phyloP scores from a whole-genome alignment of 2,797 vertebrate species.

The Syngnathus rostellatus region DNA sequence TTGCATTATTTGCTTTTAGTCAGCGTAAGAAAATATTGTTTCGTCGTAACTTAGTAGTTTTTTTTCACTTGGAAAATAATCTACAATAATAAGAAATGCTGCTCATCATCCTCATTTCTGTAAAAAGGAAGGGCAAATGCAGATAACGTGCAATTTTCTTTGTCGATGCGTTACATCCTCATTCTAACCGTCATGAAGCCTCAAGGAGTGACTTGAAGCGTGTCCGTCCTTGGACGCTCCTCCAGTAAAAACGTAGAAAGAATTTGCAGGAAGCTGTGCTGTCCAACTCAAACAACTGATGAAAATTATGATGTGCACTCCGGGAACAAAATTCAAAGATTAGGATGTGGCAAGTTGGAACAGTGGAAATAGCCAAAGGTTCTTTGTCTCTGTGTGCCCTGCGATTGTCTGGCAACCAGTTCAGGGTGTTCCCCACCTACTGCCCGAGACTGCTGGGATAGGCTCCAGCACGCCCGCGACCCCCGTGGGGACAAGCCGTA shows the following conservation, averaged over 20 bases:
- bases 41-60: no score
- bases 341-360: neutral
- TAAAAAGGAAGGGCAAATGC: neutral
- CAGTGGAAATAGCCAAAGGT: neutral
- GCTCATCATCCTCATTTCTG: neutral
- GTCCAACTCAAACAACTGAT: neutral
- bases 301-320: neutral
- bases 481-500: no score
- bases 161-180: constrained; percentile 1
- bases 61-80: neutral
- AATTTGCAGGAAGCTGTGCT: neutral
- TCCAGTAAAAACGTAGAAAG: neutral
- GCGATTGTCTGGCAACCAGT: no score
- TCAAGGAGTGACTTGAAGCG: neutral
- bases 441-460: no score
- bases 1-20: neutral
- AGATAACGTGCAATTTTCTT: neutral
- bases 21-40: no score
- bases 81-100: neutral
- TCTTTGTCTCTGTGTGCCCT: no score
- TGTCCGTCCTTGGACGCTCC: neutral
- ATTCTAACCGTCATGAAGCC: neutral
- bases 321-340: neutral
- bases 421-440: no score
- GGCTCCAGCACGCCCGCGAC: no score